Base-by-base conservation (phyloP, 2,888 invertebrate species). In the Hanleya hanleyi region DNA sequence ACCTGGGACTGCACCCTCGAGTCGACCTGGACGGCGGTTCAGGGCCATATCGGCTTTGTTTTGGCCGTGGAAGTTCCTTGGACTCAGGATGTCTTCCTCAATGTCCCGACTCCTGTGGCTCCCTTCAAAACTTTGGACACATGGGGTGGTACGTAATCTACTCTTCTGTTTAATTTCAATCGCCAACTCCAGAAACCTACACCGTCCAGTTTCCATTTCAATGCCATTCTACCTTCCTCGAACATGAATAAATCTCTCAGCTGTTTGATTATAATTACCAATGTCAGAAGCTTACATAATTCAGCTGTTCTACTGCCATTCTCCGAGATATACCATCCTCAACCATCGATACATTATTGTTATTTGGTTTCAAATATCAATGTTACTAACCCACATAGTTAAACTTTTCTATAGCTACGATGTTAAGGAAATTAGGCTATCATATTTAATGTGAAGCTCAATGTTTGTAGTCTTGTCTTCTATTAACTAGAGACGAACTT, bases 81-180 rank as follows among this genome's bases (percentile, higher is more conserved):
- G 57, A 26, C 18, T 32, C 1, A 18, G 4, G 15, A 15, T 15
- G 3, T 26, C 3, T 22, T 29, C 18, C 26, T 57, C 15, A 57
- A 29, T 7, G 22, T 15, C 15, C 26, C 57, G 4, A 57, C 4
- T 57, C 57, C 57, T 15, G 22, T 22, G 12, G 29, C 57, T 4
- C 15, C 18, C 15, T 57, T 29, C 57, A n/a, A n/a, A n/a, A 57
- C 29, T 29, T 9, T 4, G 2, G 32, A 26, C 15, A 15, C 57
- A 26, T 57, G 57, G 57, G 57, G 57, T 4, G 57, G 57, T 57
- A 29, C 5, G 57, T 57, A n/a, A n/a, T n/a, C n/a, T n/a, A n/a
- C n/a, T n/a, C n/a, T n/a, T n/a, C 41, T 41, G 41, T 41, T 41
- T 41, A 18, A 12, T 18, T 41, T 41, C 41, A 12, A 12, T 41